Percentiles rank a stretch among this genome's conserved stretches.
These are phyloP conservation scores for Nemapogon koenigi DNA, from an alignment of 2,888 invertebrate species.

Conservation along the genomic window DNA sequence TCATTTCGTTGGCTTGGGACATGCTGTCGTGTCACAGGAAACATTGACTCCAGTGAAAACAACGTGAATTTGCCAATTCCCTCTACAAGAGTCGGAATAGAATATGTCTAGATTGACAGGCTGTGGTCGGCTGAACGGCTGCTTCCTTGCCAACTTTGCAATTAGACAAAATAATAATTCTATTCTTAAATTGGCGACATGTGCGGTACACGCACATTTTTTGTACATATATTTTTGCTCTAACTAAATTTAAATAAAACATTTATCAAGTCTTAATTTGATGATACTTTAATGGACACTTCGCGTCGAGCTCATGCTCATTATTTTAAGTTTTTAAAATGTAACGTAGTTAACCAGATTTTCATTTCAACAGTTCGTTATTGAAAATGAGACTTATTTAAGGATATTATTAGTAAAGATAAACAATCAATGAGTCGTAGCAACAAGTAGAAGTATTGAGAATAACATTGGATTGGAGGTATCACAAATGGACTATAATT, in stretches of 20 bases:
- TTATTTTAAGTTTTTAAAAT: background rate
- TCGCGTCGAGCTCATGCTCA: background rate
- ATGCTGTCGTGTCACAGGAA: constrained; percentile 47
- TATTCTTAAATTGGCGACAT: constrained; percentile 3
- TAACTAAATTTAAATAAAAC: background rate
- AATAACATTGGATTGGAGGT: constrained; percentile 41
- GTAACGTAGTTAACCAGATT: background rate
- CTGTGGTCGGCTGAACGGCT: constrained; percentile 27
- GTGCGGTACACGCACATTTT: background rate
- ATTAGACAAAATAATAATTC: constrained; percentile 42
- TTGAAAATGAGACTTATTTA: background rate
- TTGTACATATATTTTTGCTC: background rate
- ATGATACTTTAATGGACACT: background rate
- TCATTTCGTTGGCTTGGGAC: constrained; percentile 31
- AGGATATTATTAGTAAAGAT: constrained; percentile 4
- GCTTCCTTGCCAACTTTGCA: constrained; percentile 60
- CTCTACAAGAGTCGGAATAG: constrained; percentile 35
- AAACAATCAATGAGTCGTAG: constrained; percentile 5
- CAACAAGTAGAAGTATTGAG: constrained; percentile 29
- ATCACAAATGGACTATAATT: constrained; percentile 60
- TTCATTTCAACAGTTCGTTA: background rate
- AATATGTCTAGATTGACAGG: constrained; percentile 39
- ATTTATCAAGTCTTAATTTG: background rate
- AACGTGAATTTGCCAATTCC: constrained; percentile 48
- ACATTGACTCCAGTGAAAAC: constrained; percentile 50